Conservation (phyloP, 2,113 vertebrate species). For the crab-eating macaque (Macaca fascicularis) region DNA sequence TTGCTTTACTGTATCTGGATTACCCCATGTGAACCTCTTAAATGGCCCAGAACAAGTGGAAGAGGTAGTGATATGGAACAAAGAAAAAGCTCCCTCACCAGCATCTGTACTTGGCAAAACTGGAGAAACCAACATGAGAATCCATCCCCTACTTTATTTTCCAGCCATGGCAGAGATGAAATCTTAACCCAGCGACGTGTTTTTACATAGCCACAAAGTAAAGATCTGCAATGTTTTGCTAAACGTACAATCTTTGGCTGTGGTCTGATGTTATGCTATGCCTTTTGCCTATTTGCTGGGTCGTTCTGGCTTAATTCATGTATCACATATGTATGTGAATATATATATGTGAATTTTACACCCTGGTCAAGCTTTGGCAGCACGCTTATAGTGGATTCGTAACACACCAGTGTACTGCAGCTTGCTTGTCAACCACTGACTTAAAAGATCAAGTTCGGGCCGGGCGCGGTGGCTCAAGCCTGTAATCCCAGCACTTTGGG, state of each 20-base stretch:
- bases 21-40: not conserved
- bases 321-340: not conserved
- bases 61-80: not conserved
- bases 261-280: not conserved
- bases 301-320: not conserved
- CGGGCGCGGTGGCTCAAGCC: too few relatives aligned
- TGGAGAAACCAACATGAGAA: not conserved
- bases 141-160: not conserved
- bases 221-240: not conserved
- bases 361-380: not conserved
- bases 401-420: not conserved
- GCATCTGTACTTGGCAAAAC: not conserved
- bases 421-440: not conserved
- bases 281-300: constrained; percentile 7
- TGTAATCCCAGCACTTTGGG: too few relatives aligned
- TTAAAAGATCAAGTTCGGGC: not conserved
- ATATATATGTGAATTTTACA: not conserved
- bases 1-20: not conserved
- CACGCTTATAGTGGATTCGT: not conserved
- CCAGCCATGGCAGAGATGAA: not conserved
- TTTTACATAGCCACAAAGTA: not conserved
- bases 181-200: too few relatives aligned
- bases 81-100: not conserved
- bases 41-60: not conserved
- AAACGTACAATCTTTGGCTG: not conserved